phyloP scores from a whole-genome alignment of 2,113 vertebrate species.

The Cnemophilus loriae region DNA sequence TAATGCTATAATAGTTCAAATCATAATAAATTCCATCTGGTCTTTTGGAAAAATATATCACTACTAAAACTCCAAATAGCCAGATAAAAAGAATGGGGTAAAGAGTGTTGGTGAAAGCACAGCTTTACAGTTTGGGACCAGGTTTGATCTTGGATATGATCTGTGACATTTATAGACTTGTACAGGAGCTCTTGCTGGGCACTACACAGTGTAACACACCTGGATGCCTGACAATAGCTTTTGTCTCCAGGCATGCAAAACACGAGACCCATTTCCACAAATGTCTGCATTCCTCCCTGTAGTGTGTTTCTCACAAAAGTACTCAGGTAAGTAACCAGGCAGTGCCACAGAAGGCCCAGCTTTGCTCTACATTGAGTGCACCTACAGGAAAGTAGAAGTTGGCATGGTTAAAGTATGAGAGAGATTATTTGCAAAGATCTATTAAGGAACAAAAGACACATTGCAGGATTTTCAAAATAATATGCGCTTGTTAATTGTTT shows the following conservation, averaged over 20 bases:
- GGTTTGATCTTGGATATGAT: not conserved
- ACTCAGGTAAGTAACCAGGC: not conserved
- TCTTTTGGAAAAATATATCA: constrained; percentile 30
- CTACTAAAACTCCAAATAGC: constrained; percentile 14
- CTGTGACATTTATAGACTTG: not conserved
- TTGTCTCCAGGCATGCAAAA: not conserved
- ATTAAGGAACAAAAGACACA: not conserved
- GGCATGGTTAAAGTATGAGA: not conserved
- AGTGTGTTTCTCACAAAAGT: not conserved
- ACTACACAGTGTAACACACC: not conserved
- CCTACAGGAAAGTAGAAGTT: not conserved
- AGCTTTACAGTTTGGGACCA: not conserved
- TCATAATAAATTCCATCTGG: constrained; percentile 59
- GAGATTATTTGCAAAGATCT: not conserved
- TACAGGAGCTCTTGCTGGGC: not conserved
- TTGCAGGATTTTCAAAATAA: not conserved
- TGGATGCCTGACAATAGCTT: not conserved
- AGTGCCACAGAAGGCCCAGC: not conserved
- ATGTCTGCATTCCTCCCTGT: not conserved
- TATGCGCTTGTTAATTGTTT: not conserved
- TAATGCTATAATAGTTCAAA: constrained; percentile 23
- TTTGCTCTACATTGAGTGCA: not conserved
- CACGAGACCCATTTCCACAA: not conserved
- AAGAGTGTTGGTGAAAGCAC: constrained; percentile 3
- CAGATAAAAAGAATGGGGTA: not conserved